These are phyloP conservation scores for Campoletis raptor DNA, from an alignment of 2,888 invertebrate genomes.

Conservation along the genomic window DNA sequence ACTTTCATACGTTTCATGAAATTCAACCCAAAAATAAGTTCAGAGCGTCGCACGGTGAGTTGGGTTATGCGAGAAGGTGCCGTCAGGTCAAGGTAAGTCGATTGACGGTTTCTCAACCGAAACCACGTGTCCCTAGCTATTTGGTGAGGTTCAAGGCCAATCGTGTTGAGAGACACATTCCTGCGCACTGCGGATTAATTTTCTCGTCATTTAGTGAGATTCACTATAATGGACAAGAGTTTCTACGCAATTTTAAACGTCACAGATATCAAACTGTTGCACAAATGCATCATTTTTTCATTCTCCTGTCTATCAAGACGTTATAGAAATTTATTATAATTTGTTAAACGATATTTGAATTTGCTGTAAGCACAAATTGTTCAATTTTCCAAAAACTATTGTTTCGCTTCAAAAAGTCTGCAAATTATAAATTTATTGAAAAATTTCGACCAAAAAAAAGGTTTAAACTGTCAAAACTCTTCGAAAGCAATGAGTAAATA, in stretches of 20 bases:
- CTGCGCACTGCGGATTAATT: slow-evolving; percentile 32
- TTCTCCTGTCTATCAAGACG: background rate
- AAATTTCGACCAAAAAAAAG: background rate
- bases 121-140: slow-evolving; percentile 40
- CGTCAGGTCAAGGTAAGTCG: slow-evolving; percentile 48
- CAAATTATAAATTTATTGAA: background rate
- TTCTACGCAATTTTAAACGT: background rate
- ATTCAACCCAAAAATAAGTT: slow-evolving; percentile 34
- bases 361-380: background rate
- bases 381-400: background rate
- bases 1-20: slow-evolving; percentile 42
- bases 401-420: background rate
- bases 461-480: background rate
- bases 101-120: slow-evolving; percentile 53
- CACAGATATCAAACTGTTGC: background rate
- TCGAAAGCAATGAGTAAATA: background rate
- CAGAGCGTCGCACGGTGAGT: slow-evolving; percentile 1
- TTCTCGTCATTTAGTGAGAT: background rate
- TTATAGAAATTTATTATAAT: background rate
- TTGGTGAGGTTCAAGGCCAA: slow-evolving; percentile 50
- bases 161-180: slow-evolving; percentile 4
- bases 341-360: background rate
- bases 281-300: background rate
- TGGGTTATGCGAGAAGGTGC: background rate
- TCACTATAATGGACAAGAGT: background rate